Evolutionary conservation across 2,888 invertebrate genomes (phyloP), one percentile per base, ranked within the genome.

Genomic region (Eristalis arbustorum): DNA sequence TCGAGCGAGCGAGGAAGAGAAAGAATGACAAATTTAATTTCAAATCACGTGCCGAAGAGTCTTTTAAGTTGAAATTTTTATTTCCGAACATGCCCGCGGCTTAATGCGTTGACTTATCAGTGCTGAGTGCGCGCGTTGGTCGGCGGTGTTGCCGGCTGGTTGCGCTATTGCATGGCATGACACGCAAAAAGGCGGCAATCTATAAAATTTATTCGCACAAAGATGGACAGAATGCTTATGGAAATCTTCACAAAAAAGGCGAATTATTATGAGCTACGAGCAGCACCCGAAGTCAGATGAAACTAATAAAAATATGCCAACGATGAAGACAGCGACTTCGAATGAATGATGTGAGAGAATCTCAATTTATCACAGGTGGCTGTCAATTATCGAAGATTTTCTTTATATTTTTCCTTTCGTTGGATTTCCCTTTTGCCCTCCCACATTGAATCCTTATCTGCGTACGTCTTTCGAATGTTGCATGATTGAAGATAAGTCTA

Each of bases 41-140:
- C 85, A 71, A 74, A 85, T 82, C 85, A 85, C 82, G 85, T 77
- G 77, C 77, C 82, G 74, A 82, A 63, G 40, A 25, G 73, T 82
- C 68, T 66, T 83, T 85, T 74, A 78, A 85, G 77, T 64, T 82
- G 18, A 73, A 61, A 64, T 61, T 63, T 71, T 77, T 77, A 82
- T 85, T 85, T 85, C 76, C 73, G 34, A 82, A 69, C 85, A 85
- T 81, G 85, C 71, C 66, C 71, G 28, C 66, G 66, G 49, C 69
- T 82, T 82, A 77, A 82, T 82, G 73, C 82, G 81, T 77, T 85
- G 85, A 85, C 85, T 82, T 82, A 78, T 49, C 49, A 18, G 18
- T 22, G 18, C 10, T 69, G 66, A 56, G 25, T 59, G 49, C 31
- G 14, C 18, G 49, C 10, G n/a, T n/a, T n/a, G n/a, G n/a, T 56